phyloP scores from a whole-genome alignment of 2,113 vertebrate species.

The Prionailurus bengalensis region DNA sequence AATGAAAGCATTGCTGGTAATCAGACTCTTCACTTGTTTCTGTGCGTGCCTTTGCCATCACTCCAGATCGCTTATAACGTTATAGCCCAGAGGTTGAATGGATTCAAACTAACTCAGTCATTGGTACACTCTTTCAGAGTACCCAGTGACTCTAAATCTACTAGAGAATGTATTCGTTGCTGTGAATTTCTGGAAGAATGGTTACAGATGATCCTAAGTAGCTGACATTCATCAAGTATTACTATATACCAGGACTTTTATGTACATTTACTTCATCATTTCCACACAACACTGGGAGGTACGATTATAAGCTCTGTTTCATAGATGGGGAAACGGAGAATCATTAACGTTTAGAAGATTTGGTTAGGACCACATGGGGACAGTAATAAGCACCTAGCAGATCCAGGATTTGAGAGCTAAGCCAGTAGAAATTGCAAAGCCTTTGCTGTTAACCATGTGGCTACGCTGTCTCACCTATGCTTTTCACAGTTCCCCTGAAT shows the following conservation, averaged over 20 bases:
- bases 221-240: not conserved
- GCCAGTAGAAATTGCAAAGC: not conserved
- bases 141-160: not conserved
- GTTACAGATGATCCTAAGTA: not conserved
- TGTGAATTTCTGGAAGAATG: not conserved
- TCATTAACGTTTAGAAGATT: not conserved
- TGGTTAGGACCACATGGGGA: not conserved
- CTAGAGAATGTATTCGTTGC: slow-evolving; percentile 25
- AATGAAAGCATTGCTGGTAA: slow-evolving; percentile 58
- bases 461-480: not conserved
- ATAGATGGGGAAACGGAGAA: not conserved
- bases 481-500: not conserved
- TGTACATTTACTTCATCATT: not conserved
- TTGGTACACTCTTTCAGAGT: not conserved
- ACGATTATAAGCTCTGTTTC: not conserved
- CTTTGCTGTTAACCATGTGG: not conserved
- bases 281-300: not conserved
- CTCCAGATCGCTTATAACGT: slow-evolving; percentile 6
- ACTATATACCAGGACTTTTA: not conserved
- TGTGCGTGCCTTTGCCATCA: slow-evolving; percentile 30
- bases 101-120: slow-evolving; percentile 32
- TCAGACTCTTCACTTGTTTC: slow-evolving; percentile 14
- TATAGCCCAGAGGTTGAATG: not conserved
- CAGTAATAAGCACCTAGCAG: not conserved
- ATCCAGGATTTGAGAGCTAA: not conserved